Conservation (phyloP, 2,888 invertebrate species). For the Pterobdella sp. region DNA sequence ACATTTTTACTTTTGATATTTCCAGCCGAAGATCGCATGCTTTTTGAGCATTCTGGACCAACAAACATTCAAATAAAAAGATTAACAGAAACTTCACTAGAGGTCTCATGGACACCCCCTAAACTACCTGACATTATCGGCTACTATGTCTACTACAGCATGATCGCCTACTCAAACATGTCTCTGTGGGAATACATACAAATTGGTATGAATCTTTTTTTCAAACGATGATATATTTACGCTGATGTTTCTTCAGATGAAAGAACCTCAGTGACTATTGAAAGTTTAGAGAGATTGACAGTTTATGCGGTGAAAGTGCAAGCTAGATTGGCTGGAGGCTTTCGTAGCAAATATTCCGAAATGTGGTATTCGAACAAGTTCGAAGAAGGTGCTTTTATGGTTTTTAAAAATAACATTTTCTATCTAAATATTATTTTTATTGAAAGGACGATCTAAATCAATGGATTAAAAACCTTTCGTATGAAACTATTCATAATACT, state of each 20-base stretch:
- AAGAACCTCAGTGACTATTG: constrained; percentile 41
- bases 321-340: constrained; percentile 44
- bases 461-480: too few species aligned
- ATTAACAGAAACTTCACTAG: constrained; percentile 82
- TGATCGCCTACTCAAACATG: constrained; percentile 43
- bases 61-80: constrained; percentile 88
- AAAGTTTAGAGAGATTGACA: constrained; percentile 41
- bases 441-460: too few species aligned
- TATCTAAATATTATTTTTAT: background rate
- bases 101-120: constrained; percentile 61
- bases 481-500: too few species aligned
- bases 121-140: constrained; percentile 48
- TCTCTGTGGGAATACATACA: constrained; percentile 44
- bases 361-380: constrained; percentile 30
- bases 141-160: constrained; percentile 47
- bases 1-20: background rate
- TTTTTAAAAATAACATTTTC: background rate
- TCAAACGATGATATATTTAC: background rate
- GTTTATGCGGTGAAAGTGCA: constrained; percentile 46
- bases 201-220: constrained; percentile 40
- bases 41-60: constrained; percentile 71
- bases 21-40: background rate
- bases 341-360: constrained; percentile 47
- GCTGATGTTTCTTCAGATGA: background rate
- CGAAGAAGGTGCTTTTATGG: constrained; percentile 17